Percentiles rank a stretch among this genome's conserved stretches.
These are phyloP conservation scores for Falco punctatus DNA, from an alignment of 2,113 vertebrate species.

Conservation along the genomic window DNA sequence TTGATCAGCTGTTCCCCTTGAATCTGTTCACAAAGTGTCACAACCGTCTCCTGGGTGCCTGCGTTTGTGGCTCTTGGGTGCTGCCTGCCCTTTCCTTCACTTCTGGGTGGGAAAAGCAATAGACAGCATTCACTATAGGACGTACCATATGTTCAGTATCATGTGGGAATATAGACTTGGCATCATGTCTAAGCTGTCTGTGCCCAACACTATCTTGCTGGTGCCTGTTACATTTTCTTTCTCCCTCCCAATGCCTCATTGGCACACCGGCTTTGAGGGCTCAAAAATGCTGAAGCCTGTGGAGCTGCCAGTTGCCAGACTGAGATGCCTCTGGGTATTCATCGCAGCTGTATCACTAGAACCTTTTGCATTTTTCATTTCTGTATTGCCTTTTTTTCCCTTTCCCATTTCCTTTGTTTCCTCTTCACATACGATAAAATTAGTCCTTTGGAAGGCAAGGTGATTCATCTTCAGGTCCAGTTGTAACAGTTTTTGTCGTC, in stretches of 20 bases:
- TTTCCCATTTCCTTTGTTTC: neutral
- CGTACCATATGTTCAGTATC: rapidly evolving
- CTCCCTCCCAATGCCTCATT: neutral
- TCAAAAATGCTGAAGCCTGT: neutral
- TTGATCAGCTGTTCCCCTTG: neutral
- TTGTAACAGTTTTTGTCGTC: neutral
- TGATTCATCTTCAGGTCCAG: neutral
- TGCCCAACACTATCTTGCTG: neutral
- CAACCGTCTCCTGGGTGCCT: rapidly evolving
- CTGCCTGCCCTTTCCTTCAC: neutral
- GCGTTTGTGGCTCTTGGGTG: neutral
- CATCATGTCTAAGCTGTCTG: too few relatives aligned
- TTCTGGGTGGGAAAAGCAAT: neutral
- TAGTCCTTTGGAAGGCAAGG: neutral
- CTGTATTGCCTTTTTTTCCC: neutral
- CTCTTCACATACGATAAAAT: neutral
- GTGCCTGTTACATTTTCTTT: neutral
- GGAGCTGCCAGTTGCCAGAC: neutral
- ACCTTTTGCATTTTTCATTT: neutral
- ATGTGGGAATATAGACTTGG: neutral
- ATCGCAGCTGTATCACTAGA: too few relatives aligned
- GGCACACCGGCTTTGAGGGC: neutral
- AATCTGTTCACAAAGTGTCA: neutral
- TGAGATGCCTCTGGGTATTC: neutral
- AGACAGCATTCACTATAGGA: neutral